Percentiles rank a stretch among this genome's conserved stretches.
These are phyloP conservation scores for Sebastes iracundus DNA, from an alignment of 2,797 vertebrate species.

Conservation along the genomic window DNA sequence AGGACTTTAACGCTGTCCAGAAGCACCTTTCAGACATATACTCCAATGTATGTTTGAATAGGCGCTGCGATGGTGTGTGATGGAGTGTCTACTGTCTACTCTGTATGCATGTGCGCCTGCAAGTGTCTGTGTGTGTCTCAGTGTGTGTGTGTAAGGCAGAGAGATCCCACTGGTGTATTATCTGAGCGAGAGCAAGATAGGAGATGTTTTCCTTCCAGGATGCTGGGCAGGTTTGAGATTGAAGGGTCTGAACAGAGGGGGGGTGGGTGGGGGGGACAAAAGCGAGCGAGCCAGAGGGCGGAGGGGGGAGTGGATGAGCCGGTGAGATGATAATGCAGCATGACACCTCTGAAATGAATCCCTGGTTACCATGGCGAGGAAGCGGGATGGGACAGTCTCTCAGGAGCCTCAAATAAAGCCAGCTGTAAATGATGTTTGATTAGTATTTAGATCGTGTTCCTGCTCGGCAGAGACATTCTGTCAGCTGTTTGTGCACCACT, in stretches of 20 bases:
- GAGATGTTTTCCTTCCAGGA: slow-evolving; percentile 71
- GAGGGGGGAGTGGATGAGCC: slow-evolving; percentile 90
- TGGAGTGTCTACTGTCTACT: not conserved
- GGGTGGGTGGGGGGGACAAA: slow-evolving; percentile 51
- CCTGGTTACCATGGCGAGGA: slow-evolving; percentile 97
- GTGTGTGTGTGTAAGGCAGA: slow-evolving; percentile 23
- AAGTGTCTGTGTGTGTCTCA: not conserved
- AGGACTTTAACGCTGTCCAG: not conserved
- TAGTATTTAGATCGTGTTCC: slow-evolving; percentile 99
- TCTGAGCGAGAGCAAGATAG: slow-evolving; percentile 62
- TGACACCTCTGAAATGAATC: slow-evolving; percentile 99
- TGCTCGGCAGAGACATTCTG: slow-evolving; percentile 84
- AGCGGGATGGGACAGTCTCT: slow-evolving; percentile 92
- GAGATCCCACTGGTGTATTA: slow-evolving; percentile 52
- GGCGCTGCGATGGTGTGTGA: not conserved
- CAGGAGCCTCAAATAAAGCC: slow-evolving; percentile 94
- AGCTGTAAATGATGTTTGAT: slow-evolving; percentile 99
- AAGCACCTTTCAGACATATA: not conserved
- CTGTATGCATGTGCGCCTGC: not conserved
- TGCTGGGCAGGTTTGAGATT: slow-evolving; percentile 71
- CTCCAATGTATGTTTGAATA: not conserved
- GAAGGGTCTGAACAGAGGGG: slow-evolving; percentile 72
- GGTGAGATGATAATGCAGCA: slow-evolving; percentile 97
- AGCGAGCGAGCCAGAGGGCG: slow-evolving; percentile 76
- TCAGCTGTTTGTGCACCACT: slow-evolving; percentile 54